These are phyloP conservation scores for Eilema caniola DNA, from an alignment of 2,888 invertebrate species.

Conservation along the genomic window DNA sequence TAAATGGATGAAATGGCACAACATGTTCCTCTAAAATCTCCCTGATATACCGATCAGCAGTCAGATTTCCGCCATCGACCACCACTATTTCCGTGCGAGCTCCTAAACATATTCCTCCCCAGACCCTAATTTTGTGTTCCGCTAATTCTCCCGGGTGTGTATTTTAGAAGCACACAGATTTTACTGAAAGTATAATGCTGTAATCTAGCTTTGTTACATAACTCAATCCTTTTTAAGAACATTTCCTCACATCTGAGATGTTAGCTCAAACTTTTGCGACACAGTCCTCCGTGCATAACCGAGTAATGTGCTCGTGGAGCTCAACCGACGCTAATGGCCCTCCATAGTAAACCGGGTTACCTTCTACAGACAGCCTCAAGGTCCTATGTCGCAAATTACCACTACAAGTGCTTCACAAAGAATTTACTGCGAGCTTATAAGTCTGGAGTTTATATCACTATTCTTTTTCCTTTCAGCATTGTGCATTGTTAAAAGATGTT, in stretches of 20 bases:
- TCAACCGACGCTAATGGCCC: conserved; percentile 19
- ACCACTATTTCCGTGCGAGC: no score
- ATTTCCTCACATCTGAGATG: conserved; percentile 1
- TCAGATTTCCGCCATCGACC: no score
- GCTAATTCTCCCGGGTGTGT: no score
- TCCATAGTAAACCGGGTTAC: conserved; percentile 21
- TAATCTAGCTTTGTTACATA: not conserved
- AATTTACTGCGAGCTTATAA: conserved; percentile 1
- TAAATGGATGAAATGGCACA: no score
- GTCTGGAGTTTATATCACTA: conserved; percentile 7
- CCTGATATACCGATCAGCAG: no score
- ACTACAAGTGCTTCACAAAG: conserved; percentile 18
- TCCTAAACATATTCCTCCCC: no score
- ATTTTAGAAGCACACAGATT: not conserved
- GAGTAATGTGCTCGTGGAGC: conserved; percentile 33
- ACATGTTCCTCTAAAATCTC: no score
- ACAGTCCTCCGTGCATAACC: conserved; percentile 24
- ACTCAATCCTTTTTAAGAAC: not conserved
- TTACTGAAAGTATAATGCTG: not conserved
- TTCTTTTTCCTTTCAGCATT: not conserved
- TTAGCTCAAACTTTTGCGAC: conserved; percentile 30
- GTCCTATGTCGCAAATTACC: conserved; percentile 25
- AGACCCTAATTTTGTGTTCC: no score
- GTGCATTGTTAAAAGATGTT: not conserved
- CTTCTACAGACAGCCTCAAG: conserved; percentile 24